A percentile compares a stretch with the other conserved stretches of the same genome.
Conservation (phyloP, 2,888 invertebrate genomes). For the Ectobius pallidus region DNA sequence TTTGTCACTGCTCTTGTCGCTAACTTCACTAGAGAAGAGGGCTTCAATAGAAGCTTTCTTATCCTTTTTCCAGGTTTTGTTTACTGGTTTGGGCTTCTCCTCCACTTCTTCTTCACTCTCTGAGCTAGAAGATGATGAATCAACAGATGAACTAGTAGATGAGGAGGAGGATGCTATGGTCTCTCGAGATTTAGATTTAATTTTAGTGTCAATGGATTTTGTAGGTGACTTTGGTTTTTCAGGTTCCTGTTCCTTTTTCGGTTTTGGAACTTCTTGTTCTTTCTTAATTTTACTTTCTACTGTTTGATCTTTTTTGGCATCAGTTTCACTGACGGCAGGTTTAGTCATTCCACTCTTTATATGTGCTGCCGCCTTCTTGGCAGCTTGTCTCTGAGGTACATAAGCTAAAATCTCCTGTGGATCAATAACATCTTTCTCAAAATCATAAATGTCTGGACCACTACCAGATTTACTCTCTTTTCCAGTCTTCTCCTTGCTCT, state of each 20-base stretch:
- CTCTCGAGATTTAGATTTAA: constrained; percentile 34
- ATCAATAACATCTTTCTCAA: constrained; percentile 67
- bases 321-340: constrained; percentile 55
- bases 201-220: constrained; percentile 33
- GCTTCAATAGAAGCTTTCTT: constrained; percentile 24
- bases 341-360: constrained; percentile 77
- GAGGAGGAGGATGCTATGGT: constrained; percentile 52
- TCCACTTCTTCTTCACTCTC: constrained; percentile 62
- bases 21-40: neutral
- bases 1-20: constrained; percentile 17
- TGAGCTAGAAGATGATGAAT: constrained; percentile 51
- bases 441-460: constrained; percentile 63
- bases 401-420: constrained; percentile 72
- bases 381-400: constrained; percentile 89
- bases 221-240: constrained; percentile 21
- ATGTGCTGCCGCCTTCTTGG: constrained; percentile 89
- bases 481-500: constrained; percentile 40
- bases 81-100: constrained; percentile 48
- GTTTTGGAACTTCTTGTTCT: constrained; percentile 53
- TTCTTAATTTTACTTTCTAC: constrained; percentile 44
- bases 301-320: constrained; percentile 51
- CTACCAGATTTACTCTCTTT: too few species aligned
- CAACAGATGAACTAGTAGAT: constrained; percentile 59
- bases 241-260: constrained; percentile 48
- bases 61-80: constrained; percentile 34